Conservation (phyloP, 30 jellyfish, hydroid and myxozoan species). For the Aurelia coerulea region DNA sequence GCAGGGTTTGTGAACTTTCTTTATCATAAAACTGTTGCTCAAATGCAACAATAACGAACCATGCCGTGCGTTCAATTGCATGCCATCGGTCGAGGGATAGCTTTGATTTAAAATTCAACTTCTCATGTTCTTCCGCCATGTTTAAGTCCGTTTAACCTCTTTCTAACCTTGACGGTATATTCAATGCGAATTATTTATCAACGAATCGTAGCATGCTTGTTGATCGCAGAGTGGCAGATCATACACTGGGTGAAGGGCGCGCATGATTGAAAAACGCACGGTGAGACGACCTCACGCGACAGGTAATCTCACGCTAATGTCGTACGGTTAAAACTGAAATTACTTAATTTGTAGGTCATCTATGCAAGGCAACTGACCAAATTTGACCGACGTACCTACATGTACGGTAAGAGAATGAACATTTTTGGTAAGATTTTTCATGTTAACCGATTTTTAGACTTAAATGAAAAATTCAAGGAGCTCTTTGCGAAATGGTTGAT, state of each 20-base stretch:
- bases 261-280: constrained; percentile 37
- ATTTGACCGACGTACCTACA: background rate
- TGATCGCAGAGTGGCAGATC: constrained; percentile 38
- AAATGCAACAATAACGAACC: background rate
- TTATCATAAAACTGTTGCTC: background rate
- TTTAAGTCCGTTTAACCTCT: constrained; percentile 51
- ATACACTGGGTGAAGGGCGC: constrained; percentile 48
- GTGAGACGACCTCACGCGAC: constrained; percentile 61
- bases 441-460: no score
- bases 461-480: no score
- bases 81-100: background rate
- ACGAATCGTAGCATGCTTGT: constrained; percentile 58
- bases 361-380: background rate
- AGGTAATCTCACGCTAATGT: constrained; percentile 38
- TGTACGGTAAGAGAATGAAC: no score
- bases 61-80: constrained; percentile 6
- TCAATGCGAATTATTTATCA: constrained; percentile 38
- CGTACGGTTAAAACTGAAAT: constrained; percentile 13
- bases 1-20: no score
- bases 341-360: no score
- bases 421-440: no score
- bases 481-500: no score
- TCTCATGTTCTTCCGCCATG: constrained; percentile 60
- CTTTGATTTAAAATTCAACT: background rate
- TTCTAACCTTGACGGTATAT: constrained; percentile 45